Percentiles rank a stretch among this genome's conserved stretches.
phyloP scores from a whole-genome alignment of 2,113 vertebrate genomes.

The Pachycephala philippinensis region DNA sequence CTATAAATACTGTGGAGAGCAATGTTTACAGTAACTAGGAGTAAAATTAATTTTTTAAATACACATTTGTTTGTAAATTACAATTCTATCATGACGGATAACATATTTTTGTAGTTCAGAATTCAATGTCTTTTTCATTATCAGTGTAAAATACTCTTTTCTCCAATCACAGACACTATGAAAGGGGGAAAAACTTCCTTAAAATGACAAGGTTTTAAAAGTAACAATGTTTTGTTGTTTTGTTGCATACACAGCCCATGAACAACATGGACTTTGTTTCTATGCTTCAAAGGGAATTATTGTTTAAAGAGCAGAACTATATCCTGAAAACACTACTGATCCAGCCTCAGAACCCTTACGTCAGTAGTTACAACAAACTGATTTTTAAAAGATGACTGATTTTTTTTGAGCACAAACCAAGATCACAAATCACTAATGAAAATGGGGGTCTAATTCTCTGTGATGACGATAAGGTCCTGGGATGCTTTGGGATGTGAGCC shows the following conservation, averaged over 20 bases:
- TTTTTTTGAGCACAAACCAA: neutral
- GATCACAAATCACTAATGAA: neutral
- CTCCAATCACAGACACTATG: neutral
- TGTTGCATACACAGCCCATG: neutral
- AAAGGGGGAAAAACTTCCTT: neutral
- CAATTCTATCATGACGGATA: neutral
- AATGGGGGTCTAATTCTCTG: neutral
- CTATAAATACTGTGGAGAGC: neutral
- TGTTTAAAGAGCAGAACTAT: neutral
- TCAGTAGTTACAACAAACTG: neutral
- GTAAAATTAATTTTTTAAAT: neutral
- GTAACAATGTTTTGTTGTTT: neutral
- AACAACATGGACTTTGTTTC: constrained; percentile 9
- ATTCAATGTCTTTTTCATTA: neutral
- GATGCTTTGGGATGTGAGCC: neutral
- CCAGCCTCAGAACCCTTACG: neutral
- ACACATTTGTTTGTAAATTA: neutral
- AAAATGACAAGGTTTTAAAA: neutral
- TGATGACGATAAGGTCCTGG: neutral
- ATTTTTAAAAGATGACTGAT: neutral
- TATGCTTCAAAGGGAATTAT: neutral
- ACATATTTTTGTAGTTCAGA: neutral
- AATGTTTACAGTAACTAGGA: neutral
- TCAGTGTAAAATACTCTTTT: neutral
- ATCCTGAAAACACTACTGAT: neutral